Evolutionary conservation across 2,797 vertebrate genomes (phyloP).

Genomic region (Propithecus perrieri): DNA sequence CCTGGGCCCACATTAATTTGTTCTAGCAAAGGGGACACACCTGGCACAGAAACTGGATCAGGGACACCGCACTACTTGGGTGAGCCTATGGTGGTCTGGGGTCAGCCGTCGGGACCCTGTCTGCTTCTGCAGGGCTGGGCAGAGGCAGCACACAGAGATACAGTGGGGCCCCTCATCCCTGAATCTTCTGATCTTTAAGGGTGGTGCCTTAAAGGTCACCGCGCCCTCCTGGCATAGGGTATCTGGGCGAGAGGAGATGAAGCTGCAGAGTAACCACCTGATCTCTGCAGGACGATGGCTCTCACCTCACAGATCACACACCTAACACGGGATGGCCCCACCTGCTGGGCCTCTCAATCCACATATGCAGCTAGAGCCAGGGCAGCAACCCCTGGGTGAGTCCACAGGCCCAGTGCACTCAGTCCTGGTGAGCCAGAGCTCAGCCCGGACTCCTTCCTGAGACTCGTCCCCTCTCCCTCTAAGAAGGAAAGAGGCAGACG

Average conservation of each 20-base stretch:
- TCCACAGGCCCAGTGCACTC: not conserved
- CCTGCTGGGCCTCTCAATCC: not conserved
- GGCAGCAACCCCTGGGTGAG: accelerated
- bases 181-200: not conserved
- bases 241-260: not conserved
- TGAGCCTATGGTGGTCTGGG: accelerated
- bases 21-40: accelerated
- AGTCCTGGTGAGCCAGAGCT: accelerated
- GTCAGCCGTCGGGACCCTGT: too few relatives aligned
- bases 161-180: not conserved
- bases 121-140: not conserved
- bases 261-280: too few relatives aligned
- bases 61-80: accelerated
- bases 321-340: accelerated
- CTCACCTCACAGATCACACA: not conserved
- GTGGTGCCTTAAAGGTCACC: too few relatives aligned
- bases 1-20: too few relatives aligned
- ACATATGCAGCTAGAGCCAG: too few relatives aligned
- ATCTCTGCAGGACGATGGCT: not conserved
- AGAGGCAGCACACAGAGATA: not conserved
- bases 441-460: not conserved
- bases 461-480: too few relatives aligned
- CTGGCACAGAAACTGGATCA: accelerated
- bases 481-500: not conserved
- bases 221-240: not conserved